Percentiles rank a stretch among this genome's conserved stretches.
Evolutionary conservation across 2,888 invertebrate species (phyloP).

Genomic region (Cantharis rufa): DNA sequence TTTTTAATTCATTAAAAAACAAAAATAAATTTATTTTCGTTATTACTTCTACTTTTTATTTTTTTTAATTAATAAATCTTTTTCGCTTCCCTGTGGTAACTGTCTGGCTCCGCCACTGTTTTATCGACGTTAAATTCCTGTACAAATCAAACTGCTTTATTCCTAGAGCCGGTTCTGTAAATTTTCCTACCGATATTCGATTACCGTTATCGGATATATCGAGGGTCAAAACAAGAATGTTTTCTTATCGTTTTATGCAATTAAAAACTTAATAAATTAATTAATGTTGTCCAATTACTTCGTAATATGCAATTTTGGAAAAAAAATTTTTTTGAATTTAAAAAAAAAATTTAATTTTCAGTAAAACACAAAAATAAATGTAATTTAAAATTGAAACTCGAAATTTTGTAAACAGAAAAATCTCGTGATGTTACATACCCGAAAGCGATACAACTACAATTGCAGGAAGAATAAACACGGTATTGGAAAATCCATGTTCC

Average conservation of each 20-base stretch:
- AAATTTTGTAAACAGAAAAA: neutral
- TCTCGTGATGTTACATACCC: constrained; percentile 61
- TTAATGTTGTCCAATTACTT: neutral
- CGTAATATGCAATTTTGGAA: neutral
- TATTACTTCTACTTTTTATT: too few relatives aligned
- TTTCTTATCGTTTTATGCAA: neutral
- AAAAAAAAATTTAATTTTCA: neutral
- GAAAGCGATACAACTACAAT: constrained; percentile 77
- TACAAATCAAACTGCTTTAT: neutral
- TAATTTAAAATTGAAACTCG: neutral
- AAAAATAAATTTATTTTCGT: too few relatives aligned
- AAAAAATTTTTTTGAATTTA: neutral
- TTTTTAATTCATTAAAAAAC: too few relatives aligned
- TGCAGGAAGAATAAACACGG: constrained; percentile 84
- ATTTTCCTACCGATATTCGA: neutral
- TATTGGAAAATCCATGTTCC: constrained; percentile 86
- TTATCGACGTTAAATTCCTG: too few relatives aligned
- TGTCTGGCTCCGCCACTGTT: too few relatives aligned
- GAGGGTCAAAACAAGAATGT: neutral
- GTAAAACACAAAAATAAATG: neutral
- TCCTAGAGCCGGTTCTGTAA: neutral
- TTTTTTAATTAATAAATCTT: too few relatives aligned
- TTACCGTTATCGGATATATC: neutral
- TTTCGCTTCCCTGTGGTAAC: too few relatives aligned
- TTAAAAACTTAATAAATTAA: neutral